A percentile compares a stretch with the other conserved stretches of the same genome.
phyloP scores from a whole-genome alignment of 2,888 invertebrate genomes.

The Eumacrocentrus americanus region DNA sequence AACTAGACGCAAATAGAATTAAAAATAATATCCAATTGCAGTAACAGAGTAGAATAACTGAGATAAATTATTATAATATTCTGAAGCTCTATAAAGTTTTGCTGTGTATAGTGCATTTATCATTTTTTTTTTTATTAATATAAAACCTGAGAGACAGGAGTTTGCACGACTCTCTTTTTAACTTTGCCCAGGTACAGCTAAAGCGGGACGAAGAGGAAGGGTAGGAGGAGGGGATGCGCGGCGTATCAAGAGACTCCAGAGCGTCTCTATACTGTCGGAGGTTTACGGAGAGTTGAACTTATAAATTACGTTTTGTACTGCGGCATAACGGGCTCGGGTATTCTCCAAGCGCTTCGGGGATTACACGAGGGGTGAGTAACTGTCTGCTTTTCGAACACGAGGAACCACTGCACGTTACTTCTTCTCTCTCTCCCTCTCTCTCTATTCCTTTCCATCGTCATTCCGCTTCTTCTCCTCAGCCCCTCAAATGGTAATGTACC shows the following conservation, averaged over 20 bases:
- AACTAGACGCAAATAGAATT: too few relatives aligned
- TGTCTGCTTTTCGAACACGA: constrained; percentile 29
- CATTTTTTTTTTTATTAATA: not conserved
- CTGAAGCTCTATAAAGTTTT: too few relatives aligned
- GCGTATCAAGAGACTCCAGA: constrained; percentile 13
- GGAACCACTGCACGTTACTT: constrained; percentile 4
- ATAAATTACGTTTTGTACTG: constrained; percentile 36
- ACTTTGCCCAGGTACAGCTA: constrained; percentile 3
- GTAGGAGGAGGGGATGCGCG: constrained; percentile 1
- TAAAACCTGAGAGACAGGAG: constrained; percentile 4
- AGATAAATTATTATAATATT: too few relatives aligned
- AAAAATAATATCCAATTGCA: too few relatives aligned
- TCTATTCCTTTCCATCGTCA: not conserved
- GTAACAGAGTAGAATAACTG: too few relatives aligned
- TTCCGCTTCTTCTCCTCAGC: not conserved
- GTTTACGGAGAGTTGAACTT: constrained; percentile 35
- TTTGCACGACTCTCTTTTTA: constrained; percentile 9
- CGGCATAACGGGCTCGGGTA: constrained; percentile 24
- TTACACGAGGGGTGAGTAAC: constrained; percentile 34
- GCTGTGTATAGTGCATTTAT: not conserved
- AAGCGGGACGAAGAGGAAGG: not conserved
- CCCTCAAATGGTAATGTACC: constrained; percentile 28
- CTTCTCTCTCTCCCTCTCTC: not conserved
- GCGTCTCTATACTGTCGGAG: constrained; percentile 7
- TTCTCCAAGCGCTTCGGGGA: constrained; percentile 34